Conservation (phyloP, 64 coral and sea anemone genomes). For the Catalaphyllia jardinei region DNA sequence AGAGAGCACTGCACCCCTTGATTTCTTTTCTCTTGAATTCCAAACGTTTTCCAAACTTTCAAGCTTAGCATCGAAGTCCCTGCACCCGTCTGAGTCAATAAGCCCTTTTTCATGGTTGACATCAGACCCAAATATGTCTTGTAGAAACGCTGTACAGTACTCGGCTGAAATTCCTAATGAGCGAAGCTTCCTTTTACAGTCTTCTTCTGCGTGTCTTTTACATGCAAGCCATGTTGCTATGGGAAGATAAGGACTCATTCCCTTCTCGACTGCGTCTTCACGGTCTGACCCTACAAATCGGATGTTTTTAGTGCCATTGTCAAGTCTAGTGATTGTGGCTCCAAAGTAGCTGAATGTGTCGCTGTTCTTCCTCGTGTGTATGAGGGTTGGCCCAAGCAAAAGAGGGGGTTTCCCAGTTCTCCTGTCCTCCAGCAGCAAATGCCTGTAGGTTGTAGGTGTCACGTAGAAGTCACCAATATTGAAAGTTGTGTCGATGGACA, state of each 20-base stretch:
- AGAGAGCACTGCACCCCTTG: constrained; percentile 15
- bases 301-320: constrained; percentile 7
- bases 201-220: constrained; percentile 66
- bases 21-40: neutral
- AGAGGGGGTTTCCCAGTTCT: no score
- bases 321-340: neutral
- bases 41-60: constrained; percentile 19
- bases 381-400: no score
- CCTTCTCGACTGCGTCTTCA: constrained; percentile 8
- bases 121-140: constrained; percentile 61
- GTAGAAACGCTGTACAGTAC: constrained; percentile 2
- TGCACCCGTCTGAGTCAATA: constrained; percentile 29
- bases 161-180: constrained; percentile 5
- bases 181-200: constrained; percentile 47
- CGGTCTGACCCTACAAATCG: constrained; percentile 22
- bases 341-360: no score
- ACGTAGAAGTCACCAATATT: no score
- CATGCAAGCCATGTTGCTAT: constrained; percentile 35
- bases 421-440: no score
- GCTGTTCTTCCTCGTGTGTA: no score
- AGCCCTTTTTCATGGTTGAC: constrained; percentile 47
- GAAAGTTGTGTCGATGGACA: no score
- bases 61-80: constrained; percentile 53
- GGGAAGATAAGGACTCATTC: constrained; percentile 16
- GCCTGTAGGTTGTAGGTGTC: no score